A percentile compares a stretch with the other conserved stretches of the same genome.
Evolutionary conservation across 2,113 vertebrate species (phyloP).

Genomic region (Narcine bancroftii): DNA sequence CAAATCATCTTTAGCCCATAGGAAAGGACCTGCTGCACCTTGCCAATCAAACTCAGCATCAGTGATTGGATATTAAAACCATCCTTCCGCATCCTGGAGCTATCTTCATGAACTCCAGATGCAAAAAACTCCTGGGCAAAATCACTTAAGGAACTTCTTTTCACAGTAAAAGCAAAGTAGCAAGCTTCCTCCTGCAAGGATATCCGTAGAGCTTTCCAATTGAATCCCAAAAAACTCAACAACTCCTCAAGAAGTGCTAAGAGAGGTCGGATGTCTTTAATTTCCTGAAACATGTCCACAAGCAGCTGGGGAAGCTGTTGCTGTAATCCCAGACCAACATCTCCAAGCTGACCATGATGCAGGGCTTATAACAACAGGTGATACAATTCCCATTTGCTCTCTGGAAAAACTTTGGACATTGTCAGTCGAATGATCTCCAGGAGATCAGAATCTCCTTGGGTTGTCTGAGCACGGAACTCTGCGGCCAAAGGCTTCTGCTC

Average conservation of each 20-base stretch:
- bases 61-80: background rate
- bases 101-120: no score
- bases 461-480: background rate
- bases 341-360: background rate
- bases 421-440: background rate
- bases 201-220: conserved; percentile 44
- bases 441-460: background rate
- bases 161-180: background rate
- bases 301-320: conserved; percentile 48
- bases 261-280: conserved; percentile 51
- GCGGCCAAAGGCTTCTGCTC: background rate
- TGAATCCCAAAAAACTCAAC: conserved; percentile 43
- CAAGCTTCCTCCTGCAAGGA: conserved; percentile 51
- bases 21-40: conserved; percentile 44
- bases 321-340: background rate
- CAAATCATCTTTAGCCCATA: conserved; percentile 42
- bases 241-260: conserved; percentile 50
- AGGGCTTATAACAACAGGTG: background rate
- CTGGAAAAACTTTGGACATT: background rate
- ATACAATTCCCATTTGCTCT: background rate
- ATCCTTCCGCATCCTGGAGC: background rate
- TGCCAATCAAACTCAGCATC: conserved; percentile 39
- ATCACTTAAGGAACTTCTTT: background rate
- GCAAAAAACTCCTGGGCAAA: background rate
- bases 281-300: conserved; percentile 53